Conservation (phyloP, 2,113 vertebrate species). For the Tachuris rubrigastra region DNA sequence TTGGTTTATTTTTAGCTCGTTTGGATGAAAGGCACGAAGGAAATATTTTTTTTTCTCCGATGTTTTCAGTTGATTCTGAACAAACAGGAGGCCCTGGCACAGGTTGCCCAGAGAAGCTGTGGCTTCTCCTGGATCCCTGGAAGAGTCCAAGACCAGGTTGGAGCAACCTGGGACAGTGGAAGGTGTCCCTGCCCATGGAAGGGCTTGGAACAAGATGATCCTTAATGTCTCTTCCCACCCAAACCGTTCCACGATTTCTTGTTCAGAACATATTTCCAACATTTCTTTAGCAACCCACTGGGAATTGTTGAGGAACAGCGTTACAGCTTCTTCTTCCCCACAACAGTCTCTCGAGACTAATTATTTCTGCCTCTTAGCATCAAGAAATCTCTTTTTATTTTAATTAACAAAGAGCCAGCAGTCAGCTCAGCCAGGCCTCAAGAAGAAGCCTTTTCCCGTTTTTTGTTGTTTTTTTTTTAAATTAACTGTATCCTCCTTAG, state of each 20-base stretch:
- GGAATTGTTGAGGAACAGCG: background rate
- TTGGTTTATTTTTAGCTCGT: background rate
- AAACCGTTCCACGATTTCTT: background rate
- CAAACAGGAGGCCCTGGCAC: background rate
- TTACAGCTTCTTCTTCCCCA: background rate
- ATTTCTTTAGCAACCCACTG: background rate
- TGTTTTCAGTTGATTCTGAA: background rate
- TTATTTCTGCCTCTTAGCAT: background rate
- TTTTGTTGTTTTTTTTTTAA: background rate
- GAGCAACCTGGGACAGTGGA: background rate
- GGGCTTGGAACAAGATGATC: background rate
- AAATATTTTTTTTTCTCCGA: too few species aligned
- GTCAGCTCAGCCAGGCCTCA: background rate
- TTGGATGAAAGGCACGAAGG: background rate
- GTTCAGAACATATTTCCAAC: background rate
- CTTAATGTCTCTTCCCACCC: background rate
- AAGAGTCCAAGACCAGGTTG: background rate
- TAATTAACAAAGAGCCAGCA: background rate
- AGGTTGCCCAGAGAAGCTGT: background rate
- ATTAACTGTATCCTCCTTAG: background rate
- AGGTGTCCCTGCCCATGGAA: background rate
- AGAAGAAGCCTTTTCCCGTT: background rate
- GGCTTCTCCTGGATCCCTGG: background rate
- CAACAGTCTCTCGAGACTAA: background rate
- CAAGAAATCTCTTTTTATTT: background rate